These are phyloP conservation scores for Corythornis madagascariensis DNA, from an alignment of 2,113 vertebrate genomes.

Conservation along the genomic window DNA sequence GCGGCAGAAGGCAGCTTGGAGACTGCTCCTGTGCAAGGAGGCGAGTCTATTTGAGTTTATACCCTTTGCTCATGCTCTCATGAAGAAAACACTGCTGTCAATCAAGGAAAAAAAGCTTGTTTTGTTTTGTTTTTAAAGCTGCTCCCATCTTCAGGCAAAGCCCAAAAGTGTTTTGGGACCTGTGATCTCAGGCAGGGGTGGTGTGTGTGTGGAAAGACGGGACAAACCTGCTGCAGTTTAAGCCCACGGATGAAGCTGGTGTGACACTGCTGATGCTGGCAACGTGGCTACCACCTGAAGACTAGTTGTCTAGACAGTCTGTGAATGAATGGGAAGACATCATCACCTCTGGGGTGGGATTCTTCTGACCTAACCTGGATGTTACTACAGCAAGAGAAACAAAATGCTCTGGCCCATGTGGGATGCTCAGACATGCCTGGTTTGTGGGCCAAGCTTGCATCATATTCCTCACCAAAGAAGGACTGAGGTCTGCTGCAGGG, in stretches of 20 bases:
- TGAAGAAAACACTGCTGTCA: background rate
- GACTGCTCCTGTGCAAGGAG: fast-evolving
- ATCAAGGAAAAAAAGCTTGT: background rate
- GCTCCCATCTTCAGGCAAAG: background rate
- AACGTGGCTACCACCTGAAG: background rate
- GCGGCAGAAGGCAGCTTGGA: background rate
- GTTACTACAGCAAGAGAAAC: background rate
- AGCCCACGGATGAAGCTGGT: background rate
- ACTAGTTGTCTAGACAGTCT: background rate
- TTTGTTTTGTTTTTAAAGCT: background rate
- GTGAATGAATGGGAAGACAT: background rate
- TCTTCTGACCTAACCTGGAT: background rate
- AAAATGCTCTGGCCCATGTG: background rate
- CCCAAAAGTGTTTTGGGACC: background rate
- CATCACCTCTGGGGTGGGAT: background rate
- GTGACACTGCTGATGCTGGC: background rate
- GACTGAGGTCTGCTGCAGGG: background rate
- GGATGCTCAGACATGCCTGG: background rate
- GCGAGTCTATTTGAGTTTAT: background rate
- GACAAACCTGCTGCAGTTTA: background rate
- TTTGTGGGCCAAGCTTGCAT: background rate
- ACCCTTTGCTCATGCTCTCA: background rate
- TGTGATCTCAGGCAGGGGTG: fast-evolving
- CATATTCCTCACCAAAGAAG: background rate
- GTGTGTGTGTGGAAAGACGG: background rate